These are phyloP conservation scores for Alectoris magna DNA, from an alignment of 2,797 vertebrate genomes.

Conservation along the genomic window DNA sequence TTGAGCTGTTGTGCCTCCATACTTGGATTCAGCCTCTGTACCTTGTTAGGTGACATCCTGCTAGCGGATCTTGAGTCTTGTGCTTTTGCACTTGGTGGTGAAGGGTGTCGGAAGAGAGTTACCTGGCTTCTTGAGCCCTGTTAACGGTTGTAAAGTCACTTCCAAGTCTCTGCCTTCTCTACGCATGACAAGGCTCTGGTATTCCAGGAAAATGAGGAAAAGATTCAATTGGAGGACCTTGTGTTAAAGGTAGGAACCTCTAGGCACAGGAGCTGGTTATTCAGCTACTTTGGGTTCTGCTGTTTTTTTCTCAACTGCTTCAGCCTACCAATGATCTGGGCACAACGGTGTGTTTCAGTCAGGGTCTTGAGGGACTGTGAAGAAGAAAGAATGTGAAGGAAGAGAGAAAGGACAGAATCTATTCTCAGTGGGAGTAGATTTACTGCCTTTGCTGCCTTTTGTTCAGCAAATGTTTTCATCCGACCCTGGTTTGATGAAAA, in stretches of 20 bases:
- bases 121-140: not conserved
- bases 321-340: not conserved
- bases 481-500: not conserved
- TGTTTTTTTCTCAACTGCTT: not conserved
- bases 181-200: not conserved
- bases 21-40: not conserved
- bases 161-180: not conserved
- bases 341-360: not conserved
- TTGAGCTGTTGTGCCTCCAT: not conserved
- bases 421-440: not conserved
- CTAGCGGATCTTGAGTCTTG: accelerated
- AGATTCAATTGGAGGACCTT: not conserved
- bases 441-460: not conserved
- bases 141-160: not conserved
- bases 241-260: not conserved
- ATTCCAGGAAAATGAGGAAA: not conserved
- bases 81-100: not conserved
- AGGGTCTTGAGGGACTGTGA: not conserved
- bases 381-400: not conserved
- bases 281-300: not conserved
- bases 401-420: not conserved
- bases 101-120: not conserved
- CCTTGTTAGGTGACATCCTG: not conserved
- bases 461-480: not conserved
- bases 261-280: accelerated